Evolutionary conservation across 1,140 invertebrate species (phyloP), one percentile per base, ranked within the genome.

Genomic region (Zophobas morio): DNA sequence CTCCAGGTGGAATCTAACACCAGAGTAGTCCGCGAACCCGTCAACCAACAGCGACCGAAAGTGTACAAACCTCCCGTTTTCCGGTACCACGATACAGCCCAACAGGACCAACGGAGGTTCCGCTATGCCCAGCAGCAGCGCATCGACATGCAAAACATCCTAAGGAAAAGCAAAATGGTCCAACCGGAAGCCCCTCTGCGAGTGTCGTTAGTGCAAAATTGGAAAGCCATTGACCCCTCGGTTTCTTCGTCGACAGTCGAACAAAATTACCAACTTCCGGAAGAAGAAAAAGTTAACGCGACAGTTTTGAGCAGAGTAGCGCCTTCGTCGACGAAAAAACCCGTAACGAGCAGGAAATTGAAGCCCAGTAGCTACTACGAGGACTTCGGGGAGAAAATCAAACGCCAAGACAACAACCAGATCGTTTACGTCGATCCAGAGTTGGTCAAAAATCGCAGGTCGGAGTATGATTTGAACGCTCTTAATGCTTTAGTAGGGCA

Each of bases 81-180:
- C 46, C 54, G 82, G 57, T 81, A 36, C 54, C 75, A 78, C 42
- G 3, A n/a, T 5, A 47, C 76, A 32, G 42, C n/a, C 33, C 82
- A 84, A 78, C 83, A 79, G 71, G 81, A 84, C 56, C 76, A 49
- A 32, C 63, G 73, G 56, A 81, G 74, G 73, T 70, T 73, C 33
- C 78, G 75, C n/a, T 84, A 84, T 54, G 71, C 53, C 46, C 75
- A 79, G 39, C 83, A 84, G 56, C 83, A 84, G 66, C 56, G 70
- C 8, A 66, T 77, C 1, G 81, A 84, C 70, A 57, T 70, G 70
- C 33, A 40, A 56, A 77, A 56, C 33, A 54, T 54, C 6, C 32
- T 70, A 56, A 70, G 70, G 57, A 57, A 36, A 6, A 20, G 5
- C 6, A 39, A 39, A 49, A 1, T 51, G 32, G 60, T 70, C 32